Conservation (phyloP, 2,113 vertebrate genomes). For the Dasyornis broadbenti region DNA sequence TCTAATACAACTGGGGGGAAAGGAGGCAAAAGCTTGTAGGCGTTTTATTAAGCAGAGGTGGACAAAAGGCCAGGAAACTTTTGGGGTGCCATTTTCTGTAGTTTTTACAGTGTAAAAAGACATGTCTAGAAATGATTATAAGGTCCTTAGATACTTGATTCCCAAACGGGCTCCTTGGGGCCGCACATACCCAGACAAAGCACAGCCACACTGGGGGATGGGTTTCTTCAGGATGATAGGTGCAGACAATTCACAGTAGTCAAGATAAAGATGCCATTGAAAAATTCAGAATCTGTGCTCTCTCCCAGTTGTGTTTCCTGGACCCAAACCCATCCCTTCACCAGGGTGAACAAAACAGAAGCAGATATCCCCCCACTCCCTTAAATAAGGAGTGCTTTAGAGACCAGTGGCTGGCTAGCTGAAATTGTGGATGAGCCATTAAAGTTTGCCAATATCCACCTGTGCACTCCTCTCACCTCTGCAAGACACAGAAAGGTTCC, state of each 20-base stretch:
- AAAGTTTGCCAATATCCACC: not conserved
- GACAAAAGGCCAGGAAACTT: not conserved
- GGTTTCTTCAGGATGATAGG: not conserved
- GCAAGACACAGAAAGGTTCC: not conserved
- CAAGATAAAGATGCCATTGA: not conserved
- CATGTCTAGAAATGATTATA: not conserved
- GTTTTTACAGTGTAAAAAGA: not conserved
- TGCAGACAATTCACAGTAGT: not conserved
- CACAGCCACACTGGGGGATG: not conserved
- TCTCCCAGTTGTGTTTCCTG: rapidly evolving
- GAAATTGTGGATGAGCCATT: not conserved
- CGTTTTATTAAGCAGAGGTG: not conserved
- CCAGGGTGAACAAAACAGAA: not conserved
- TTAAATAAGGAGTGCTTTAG: not conserved
- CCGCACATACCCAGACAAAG: not conserved
- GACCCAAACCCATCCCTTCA: not conserved
- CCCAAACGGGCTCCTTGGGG: not conserved
- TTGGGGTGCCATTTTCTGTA: not conserved
- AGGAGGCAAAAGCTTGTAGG: not conserved
- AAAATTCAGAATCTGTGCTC: not conserved
- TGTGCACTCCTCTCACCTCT: not conserved
- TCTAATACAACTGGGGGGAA: not conserved
- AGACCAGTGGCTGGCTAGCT: not conserved
- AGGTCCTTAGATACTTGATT: not conserved
- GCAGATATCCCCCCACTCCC: not conserved